These are phyloP conservation scores for Periplaneta americana DNA, from an alignment of 1,140 invertebrate species.

Conservation along the genomic window DNA sequence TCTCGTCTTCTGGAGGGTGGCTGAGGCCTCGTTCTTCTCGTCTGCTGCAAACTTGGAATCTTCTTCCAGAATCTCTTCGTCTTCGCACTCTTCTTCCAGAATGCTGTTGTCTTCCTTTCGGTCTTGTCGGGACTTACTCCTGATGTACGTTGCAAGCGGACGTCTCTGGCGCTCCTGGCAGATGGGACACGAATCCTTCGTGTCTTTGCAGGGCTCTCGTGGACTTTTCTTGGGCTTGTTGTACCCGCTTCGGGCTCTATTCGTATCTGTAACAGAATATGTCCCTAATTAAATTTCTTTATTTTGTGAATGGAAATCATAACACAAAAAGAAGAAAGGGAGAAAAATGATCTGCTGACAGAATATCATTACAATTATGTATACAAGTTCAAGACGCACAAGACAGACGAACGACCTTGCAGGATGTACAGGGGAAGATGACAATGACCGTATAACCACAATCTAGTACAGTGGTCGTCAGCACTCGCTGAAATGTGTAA, in stretches of 20 bases:
- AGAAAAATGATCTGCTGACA: too few relatives aligned
- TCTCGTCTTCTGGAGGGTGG: neutral
- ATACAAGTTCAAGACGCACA: too few relatives aligned
- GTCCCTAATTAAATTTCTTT: too few relatives aligned
- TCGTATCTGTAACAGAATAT: too few relatives aligned
- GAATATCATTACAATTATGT: too few relatives aligned
- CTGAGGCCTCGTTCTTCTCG: slow-evolving; percentile 3
- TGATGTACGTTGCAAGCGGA: slow-evolving; percentile 45
- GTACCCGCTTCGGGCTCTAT: slow-evolving; percentile 17
- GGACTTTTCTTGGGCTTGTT: slow-evolving; percentile 35
- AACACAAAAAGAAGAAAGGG: too few relatives aligned
- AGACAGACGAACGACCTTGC: too few relatives aligned
- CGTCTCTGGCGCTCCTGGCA: slow-evolving; percentile 50
- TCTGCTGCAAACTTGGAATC: neutral
- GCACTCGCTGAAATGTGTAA: too few relatives aligned
- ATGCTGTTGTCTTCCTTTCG: slow-evolving; percentile 40
- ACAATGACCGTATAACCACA: too few relatives aligned
- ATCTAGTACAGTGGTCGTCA: too few relatives aligned
- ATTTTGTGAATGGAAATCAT: too few relatives aligned
- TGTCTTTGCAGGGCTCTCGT: slow-evolving; percentile 43
- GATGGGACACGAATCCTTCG: slow-evolving; percentile 44
- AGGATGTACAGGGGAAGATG: too few relatives aligned
- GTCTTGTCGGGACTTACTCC: slow-evolving; percentile 41
- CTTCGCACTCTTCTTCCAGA: slow-evolving; percentile 42
- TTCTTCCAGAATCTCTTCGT: slow-evolving; percentile 33